phyloP scores from a whole-genome alignment of 2,888 invertebrate species.

The Acleris emargana region DNA sequence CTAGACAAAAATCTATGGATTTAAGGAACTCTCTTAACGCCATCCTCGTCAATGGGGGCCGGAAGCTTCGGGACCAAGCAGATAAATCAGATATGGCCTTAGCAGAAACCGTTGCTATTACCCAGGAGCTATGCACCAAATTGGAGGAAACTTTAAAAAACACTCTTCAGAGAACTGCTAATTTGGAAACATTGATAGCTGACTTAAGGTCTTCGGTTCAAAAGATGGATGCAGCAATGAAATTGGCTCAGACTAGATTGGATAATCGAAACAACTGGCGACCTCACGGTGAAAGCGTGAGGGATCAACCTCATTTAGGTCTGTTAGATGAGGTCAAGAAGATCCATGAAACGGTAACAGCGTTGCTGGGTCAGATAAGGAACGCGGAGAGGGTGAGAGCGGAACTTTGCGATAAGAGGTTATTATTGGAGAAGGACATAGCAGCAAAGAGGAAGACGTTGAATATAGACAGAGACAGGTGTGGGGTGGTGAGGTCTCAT shows the following conservation, averaged over 20 bases:
- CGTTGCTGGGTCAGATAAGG: conserved; percentile 85
- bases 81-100: conserved; percentile 91
- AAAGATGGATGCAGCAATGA: conserved; percentile 92
- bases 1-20: conserved; percentile 89
- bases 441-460: conserved; percentile 88
- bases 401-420: conserved; percentile 83
- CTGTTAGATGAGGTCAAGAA: conserved; percentile 89
- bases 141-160: conserved; percentile 88
- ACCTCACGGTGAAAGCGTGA: conserved; percentile 92
- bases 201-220: conserved; percentile 87
- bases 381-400: conserved; percentile 84
- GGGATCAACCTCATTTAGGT: conserved; percentile 92
- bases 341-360: conserved; percentile 87
- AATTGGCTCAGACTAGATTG: conserved; percentile 93
- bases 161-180: conserved; percentile 89
- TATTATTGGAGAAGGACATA: conserved; percentile 86
- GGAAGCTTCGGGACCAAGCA: conserved; percentile 92
- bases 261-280: conserved; percentile 88
- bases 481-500: conserved; percentile 86
- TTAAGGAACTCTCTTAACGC: conserved; percentile 89
- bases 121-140: conserved; percentile 88
- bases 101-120: conserved; percentile 89
- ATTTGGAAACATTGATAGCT: conserved; percentile 89
- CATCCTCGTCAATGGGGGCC: conserved; percentile 89
- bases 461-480: conserved; percentile 87